Base-by-base conservation (phyloP, 2,113 vertebrate genomes). In the Empidonax alnorum region DNA sequence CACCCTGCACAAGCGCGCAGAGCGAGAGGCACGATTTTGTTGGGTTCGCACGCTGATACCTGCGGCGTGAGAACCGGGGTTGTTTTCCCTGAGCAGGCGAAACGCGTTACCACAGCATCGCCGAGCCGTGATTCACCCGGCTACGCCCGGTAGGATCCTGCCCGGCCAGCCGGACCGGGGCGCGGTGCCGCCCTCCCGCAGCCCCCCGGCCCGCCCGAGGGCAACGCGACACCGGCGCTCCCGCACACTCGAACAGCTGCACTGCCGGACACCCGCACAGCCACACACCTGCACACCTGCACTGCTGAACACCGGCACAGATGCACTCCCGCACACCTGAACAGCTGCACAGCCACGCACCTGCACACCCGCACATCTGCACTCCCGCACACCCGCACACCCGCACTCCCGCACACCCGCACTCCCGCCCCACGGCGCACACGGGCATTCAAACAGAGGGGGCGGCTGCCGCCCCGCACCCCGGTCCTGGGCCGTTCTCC, bases 391-490 rank as follows among this genome's bases (percentile, higher is more conserved):
- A 4, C 19, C 5, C 14, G 5, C 41, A 44, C 41, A 4, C 27
- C 39, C 6, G 11, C 25, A 62, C 35, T 10, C 25, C 31, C 12
- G 7, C 21, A 19, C 55, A 4, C 41, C 14, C 18, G 17, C 42
- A 61, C 50, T 28, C 50, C 49, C 49, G 25, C 49, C 10, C 23
- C 47, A 3, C 63, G 33, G 39, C 27, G 22, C 11, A 61, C 21
- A 27, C 2, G 0, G 2, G n/a, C 3, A 3, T n/a, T 18, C 53
- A 18, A 46, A 7, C 1, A 42, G 3, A 13, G 3, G 8, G 8
- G 7, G 9, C 15, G 19, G 14, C 67, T 16, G 5, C 41, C 3
- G 0, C 16, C 31, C 63, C 23, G 0, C 42, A 17, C n/a, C 20
- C 21, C 25, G 3, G 7, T 5, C 12, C 73, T 1, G 2, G 19